Conservation (phyloP, 37 sponge, comb jelly and placozoan species). For the Dysidea cf. avara region DNA sequence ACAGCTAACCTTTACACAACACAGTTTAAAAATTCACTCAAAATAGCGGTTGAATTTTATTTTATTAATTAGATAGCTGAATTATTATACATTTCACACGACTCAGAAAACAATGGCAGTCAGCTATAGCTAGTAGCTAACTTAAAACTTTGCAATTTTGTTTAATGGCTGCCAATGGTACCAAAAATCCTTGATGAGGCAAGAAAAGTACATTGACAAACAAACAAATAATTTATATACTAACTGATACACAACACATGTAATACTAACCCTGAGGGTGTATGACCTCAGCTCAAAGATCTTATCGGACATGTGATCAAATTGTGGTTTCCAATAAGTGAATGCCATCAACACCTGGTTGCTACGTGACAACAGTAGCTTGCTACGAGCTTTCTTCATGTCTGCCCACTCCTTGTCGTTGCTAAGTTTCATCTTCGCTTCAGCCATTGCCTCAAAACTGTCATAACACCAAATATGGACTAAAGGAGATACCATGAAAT, state of each 20-base stretch:
- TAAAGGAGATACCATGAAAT: not conserved
- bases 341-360: conserved; percentile 80
- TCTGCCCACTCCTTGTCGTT: conserved; percentile 56
- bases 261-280: conserved; percentile 52
- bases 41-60: too few relatives aligned
- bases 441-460: conserved; percentile 16
- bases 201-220: too few relatives aligned
- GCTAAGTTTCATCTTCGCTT: not conserved
- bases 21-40: too few relatives aligned
- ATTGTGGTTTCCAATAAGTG: conserved; percentile 73
- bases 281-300: conserved; percentile 84
- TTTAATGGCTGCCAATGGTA: too few relatives aligned
- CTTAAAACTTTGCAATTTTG: too few relatives aligned
- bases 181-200: too few relatives aligned
- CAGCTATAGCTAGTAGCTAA: too few relatives aligned
- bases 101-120: too few relatives aligned
- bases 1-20: too few relatives aligned
- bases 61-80: too few relatives aligned
- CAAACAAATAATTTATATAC: too few relatives aligned
- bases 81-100: too few relatives aligned
- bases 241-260: not conserved
- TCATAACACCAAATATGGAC: conserved; percentile 31
- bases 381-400: conserved; percentile 18
- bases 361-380: conserved; percentile 37
- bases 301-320: conserved; percentile 17